phyloP scores from a whole-genome alignment of 2,113 vertebrate genomes.

The Cinclus mexicanus region DNA sequence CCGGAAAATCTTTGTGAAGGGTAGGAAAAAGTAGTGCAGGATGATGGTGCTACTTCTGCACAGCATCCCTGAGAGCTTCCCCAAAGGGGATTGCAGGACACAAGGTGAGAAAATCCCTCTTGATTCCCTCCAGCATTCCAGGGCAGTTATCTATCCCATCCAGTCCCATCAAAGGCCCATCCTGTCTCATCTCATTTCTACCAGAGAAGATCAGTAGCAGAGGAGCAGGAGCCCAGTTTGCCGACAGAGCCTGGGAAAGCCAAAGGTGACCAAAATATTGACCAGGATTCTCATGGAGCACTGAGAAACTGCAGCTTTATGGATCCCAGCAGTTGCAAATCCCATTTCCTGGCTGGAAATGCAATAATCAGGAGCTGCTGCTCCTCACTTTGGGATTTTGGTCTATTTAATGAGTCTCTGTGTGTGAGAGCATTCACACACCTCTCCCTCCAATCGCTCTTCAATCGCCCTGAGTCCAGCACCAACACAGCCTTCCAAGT shows the following conservation, averaged over 20 bases:
- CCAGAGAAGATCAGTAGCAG: background rate
- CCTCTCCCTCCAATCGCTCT: background rate
- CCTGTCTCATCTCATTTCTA: background rate
- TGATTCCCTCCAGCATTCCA: background rate
- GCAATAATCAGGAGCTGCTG: background rate
- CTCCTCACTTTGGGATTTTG: background rate
- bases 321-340: background rate
- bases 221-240: background rate
- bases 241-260: background rate
- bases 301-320: background rate
- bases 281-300: background rate
- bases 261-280: background rate
- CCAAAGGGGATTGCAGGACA: background rate
- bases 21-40: accelerated
- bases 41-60: accelerated
- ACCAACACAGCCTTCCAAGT: background rate
- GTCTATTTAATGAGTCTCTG: background rate
- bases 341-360: background rate
- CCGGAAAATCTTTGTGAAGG: background rate
- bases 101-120: background rate
- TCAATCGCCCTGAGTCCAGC: accelerated
- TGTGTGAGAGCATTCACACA: background rate
- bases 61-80: too few species aligned
- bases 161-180: background rate
- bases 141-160: background rate